Evolutionary conservation across 2,888 invertebrate genomes (phyloP), one percentile per base, ranked within the genome.

Genomic region (Heliconius aoede): DNA sequence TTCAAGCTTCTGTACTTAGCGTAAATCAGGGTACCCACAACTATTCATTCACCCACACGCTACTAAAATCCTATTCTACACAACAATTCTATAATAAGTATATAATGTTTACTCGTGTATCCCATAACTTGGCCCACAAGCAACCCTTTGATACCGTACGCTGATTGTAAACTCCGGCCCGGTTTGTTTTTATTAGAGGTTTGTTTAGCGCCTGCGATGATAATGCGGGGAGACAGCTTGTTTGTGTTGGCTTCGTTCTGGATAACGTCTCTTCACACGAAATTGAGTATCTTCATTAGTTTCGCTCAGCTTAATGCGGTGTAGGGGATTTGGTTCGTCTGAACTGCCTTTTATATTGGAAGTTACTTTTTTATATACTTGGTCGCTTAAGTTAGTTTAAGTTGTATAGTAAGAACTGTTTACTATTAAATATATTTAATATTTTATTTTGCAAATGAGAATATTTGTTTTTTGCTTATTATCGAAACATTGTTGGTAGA

Each of bases 91-190:
- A 18, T 46, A 46, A 46, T 26, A 1, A 26, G 1, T 15, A 60
- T 60, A 60, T 26, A 26, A 77, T 74, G 77, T 51, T 76, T 7
- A 76, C 9, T 36, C 5, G 36, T 65, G 13, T 36, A 24, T 18
- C 36, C 15, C 11, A 24, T 40, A 36, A 69, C 77, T 85, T 84
- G 79, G 1, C 72, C 84, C 83, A 79, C 40, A 72, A 60, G 7
- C 75, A 77, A 79, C 81, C 83, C 83, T 85, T 84, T 85, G 86
- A 86, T 82, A 80, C 81, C 79, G 80, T 79, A 78, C 83, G 84
- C 84, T 85, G 86, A 89, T 87, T 88, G 89, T 89, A 89, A 89
- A 89, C 88, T 88, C 85, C 82, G 81, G 76, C 83, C 74, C 72
- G 78, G 79, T 79, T 77, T 84, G 85, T 85, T 86, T 86, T 86